Percentiles rank a stretch among this genome's conserved stretches.
These are phyloP conservation scores for Apamea epomidion DNA, from an alignment of 2,888 invertebrate species.

Conservation along the genomic window DNA sequence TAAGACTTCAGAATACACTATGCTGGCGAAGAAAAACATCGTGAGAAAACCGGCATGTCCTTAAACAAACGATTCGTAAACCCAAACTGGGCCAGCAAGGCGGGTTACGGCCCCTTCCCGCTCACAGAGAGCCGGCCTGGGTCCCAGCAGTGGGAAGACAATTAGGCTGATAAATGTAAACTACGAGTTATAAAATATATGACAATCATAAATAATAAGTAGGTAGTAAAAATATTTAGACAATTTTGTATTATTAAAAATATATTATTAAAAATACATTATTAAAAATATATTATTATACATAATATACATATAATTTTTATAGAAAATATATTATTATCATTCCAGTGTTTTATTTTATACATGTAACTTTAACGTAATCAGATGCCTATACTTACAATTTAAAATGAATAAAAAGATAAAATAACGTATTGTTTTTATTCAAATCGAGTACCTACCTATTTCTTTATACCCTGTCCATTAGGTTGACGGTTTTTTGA, in stretches of 20 bases:
- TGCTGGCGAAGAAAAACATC: neutral
- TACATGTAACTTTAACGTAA: neutral
- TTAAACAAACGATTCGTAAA: neutral
- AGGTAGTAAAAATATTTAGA: neutral
- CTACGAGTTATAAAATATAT: neutral
- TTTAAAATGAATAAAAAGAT: neutral
- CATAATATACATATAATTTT: no score
- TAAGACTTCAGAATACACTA: neutral
- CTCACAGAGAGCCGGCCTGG: neutral
- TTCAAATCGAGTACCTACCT: neutral
- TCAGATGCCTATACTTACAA: neutral
- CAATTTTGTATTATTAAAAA: neutral
- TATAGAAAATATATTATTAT: neutral
- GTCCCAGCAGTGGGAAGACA: neutral
- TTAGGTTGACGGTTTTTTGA: no score
- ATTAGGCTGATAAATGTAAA: neutral
- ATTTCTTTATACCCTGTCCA: neutral
- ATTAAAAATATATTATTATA: neutral
- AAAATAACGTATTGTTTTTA: neutral
- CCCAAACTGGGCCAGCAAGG: neutral
- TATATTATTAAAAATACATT: no score
- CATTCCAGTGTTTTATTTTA: neutral
- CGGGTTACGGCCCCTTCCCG: neutral
- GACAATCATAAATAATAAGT: neutral
- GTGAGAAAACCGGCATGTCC: neutral